Base-by-base conservation (phyloP, 2,888 invertebrate species). In the Pammene aurita region DNA sequence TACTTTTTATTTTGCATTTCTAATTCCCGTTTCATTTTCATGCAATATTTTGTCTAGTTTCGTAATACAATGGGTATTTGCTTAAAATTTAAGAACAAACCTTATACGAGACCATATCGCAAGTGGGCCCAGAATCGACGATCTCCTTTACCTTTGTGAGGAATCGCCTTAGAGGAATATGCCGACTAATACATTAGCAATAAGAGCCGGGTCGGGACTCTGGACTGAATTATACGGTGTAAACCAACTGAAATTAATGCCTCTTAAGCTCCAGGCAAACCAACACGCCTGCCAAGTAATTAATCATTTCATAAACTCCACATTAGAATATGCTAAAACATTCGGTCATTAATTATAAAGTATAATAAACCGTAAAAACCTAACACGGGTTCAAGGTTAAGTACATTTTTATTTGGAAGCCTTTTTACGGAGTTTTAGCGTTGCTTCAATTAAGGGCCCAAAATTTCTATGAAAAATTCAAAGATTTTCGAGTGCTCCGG, bases 231-330 rank as follows among this genome's bases (percentile, higher is more conserved):
- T 71, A 74, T 71, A 72, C 48, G 10, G 35, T 42, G 72, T 68
- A 71, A 26, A 74, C 70, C 72, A 67, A 70, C 68, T 65, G 71
- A 71, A 73, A 76, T 76, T 74, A 72, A 76, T 74, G 72, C 73
- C 72, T 71, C 70, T 72, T 63, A 61, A 65, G 71, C 67, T 57
- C 64, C 67, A 58, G 64, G 55, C 66, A 58, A 56, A 68, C 72
- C 44, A 54, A 58, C 69, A 60, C 62, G 50, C 50, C 42, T 48
- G 18, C 60, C 18, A 62, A 52, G 54, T 48, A 68, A 71, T 73
- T 71, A 71, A 73, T 72, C 60, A 71, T 67, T 60, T 38, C 42
- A 55, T 69, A 61, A 67, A 62, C 65, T 50, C 52, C 58, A 50
- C 57, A 38, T 66, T 58, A 64, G 57, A 58, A 44, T 68, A 58